Percentiles rank a stretch among this genome's conserved stretches.
Conservation (phyloP, 2,797 vertebrate genomes). For the Poeciliopsis turneri region DNA sequence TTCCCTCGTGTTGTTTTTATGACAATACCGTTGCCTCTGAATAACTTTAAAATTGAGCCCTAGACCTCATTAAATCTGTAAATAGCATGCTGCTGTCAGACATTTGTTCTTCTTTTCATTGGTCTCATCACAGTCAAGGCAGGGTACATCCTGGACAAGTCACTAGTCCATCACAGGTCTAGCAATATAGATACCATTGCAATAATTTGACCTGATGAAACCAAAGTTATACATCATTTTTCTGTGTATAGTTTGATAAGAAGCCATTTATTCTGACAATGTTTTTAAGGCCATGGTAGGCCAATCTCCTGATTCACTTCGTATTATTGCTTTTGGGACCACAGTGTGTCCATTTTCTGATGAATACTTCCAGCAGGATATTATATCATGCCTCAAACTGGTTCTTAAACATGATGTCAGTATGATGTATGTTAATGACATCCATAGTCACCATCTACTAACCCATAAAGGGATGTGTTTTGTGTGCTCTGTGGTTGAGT, state of each 20-base stretch:
- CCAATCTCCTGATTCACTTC: background rate
- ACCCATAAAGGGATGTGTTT: background rate
- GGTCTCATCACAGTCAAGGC: too few relatives aligned
- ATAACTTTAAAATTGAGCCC: too few relatives aligned
- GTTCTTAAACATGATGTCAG: background rate
- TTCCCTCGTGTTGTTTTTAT: background rate
- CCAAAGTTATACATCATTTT: background rate
- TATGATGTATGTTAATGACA: background rate
- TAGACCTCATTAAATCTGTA: too few relatives aligned
- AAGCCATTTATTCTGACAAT: background rate
- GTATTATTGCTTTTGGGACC: background rate
- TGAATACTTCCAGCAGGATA: background rate
- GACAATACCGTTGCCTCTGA: background rate
- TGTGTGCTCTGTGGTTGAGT: background rate
- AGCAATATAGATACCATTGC: background rate
- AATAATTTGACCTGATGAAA: background rate
- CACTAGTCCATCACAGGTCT: background rate
- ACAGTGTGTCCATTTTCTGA: background rate
- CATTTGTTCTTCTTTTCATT: too few relatives aligned
- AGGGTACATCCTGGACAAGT: background rate
- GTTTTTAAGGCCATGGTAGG: background rate
- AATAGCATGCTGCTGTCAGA: too few relatives aligned
- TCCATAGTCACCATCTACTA: background rate
- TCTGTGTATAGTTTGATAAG: background rate
- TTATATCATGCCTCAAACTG: background rate